Evolutionary conservation across 2,797 vertebrate species (phyloP).

Genomic region (Columba guinea): DNA sequence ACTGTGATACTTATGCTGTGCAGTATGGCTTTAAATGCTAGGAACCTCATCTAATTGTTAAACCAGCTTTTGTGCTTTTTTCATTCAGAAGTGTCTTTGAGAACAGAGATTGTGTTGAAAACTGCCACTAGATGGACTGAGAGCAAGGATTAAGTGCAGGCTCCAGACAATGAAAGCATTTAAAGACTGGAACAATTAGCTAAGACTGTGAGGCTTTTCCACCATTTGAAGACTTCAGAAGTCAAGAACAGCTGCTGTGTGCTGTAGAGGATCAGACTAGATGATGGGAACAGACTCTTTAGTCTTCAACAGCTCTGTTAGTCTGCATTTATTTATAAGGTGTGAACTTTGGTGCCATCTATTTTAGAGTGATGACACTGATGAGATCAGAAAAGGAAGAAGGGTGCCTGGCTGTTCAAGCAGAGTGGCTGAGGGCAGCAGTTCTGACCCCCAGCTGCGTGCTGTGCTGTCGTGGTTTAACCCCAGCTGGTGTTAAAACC

Average conservation of each 20-base stretch:
- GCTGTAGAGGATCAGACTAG: not conserved
- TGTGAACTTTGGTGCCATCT: not conserved
- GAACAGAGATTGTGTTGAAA: not conserved
- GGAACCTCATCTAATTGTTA: not conserved
- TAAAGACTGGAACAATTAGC: not conserved
- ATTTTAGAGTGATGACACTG: not conserved
- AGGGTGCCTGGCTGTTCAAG: not conserved
- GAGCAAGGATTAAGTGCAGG: not conserved
- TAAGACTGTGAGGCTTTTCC: not conserved
- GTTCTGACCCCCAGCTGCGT: not conserved
- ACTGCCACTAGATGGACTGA: not conserved
- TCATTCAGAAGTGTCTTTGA: not conserved
- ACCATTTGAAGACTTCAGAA: not conserved
- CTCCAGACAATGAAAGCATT: not conserved
- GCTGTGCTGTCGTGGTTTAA: not conserved
- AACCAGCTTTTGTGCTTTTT: not conserved
- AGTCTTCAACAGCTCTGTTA: not conserved
- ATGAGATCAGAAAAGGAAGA: not conserved
- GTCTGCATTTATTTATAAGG: not conserved
- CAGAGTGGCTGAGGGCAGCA: not conserved
- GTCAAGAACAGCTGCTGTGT: not conserved
- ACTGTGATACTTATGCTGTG: not conserved
- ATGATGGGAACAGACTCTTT: not conserved
- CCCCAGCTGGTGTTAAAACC: too few relatives aligned
- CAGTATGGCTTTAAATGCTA: not conserved